These are phyloP conservation scores for Dermolepida albohirtum DNA, from an alignment of 2,888 invertebrate species.

Conservation along the genomic window DNA sequence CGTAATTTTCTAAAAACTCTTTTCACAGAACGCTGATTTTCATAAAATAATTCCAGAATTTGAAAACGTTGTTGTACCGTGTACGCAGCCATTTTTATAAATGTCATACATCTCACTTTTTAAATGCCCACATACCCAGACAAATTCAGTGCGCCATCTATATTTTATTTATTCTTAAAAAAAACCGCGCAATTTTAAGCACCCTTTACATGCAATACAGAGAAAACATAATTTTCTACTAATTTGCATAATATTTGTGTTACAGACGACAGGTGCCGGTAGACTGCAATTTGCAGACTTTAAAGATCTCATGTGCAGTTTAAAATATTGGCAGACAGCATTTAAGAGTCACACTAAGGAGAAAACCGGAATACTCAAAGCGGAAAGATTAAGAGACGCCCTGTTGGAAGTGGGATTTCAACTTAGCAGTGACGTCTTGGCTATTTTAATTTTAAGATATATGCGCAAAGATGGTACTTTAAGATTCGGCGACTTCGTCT, in stretches of 20 bases:
- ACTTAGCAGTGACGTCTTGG: slow-evolving; percentile 85
- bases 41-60: too few species aligned
- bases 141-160: too few species aligned
- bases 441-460: slow-evolving; percentile 84
- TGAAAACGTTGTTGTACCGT: too few species aligned
- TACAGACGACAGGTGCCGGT: slow-evolving; percentile 80
- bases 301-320: slow-evolving; percentile 90
- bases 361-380: slow-evolving; percentile 89
- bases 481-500: slow-evolving; percentile 92
- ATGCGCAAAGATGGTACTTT: slow-evolving; percentile 94
- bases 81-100: too few species aligned
- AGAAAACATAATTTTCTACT: too few species aligned
- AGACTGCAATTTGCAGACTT: slow-evolving; percentile 87
- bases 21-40: too few species aligned
- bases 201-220: too few species aligned
- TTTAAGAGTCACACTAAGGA: slow-evolving; percentile 92
- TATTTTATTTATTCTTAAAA: too few species aligned
- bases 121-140: too few species aligned
- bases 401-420: slow-evolving; percentile 89
- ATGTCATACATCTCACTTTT: too few species aligned
- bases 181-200: too few species aligned
- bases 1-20: too few species aligned
- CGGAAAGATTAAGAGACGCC: slow-evolving; percentile 86
- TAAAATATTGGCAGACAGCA: slow-evolving; percentile 91
- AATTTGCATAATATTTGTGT: slow-evolving; percentile 32